phyloP scores from a whole-genome alignment of 2,113 vertebrate genomes.

The Rhipidura dahli region DNA sequence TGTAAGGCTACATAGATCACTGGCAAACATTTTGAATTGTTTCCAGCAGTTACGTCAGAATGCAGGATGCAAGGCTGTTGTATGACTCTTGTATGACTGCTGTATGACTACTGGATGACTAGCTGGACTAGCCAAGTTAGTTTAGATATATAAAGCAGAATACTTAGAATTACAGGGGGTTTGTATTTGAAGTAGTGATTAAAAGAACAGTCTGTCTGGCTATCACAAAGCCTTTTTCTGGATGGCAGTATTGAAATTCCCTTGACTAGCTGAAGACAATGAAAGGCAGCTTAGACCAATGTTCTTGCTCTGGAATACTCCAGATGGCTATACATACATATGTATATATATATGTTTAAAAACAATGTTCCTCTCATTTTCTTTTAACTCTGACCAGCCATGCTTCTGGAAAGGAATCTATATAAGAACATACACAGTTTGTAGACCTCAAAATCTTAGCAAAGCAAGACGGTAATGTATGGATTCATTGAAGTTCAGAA shows the following conservation, averaged over 20 bases:
- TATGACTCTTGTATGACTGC: slow-evolving; percentile 7
- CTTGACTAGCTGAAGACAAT: neutral
- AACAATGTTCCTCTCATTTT: neutral
- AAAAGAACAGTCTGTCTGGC: neutral
- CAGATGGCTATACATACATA: neutral
- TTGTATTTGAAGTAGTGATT: neutral
- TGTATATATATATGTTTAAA: too few species aligned
- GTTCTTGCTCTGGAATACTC: neutral
- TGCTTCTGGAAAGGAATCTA: neutral
- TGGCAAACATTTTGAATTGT: neutral
- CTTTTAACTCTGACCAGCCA: neutral
- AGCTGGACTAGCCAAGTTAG: neutral
- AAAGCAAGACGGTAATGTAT: neutral
- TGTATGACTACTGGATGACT: neutral
- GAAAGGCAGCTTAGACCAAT: neutral
- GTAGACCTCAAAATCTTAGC: neutral
- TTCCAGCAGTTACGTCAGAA: slow-evolving; percentile 8
- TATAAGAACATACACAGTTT: neutral
- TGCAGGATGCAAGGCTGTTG: neutral
- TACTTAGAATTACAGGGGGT: neutral
- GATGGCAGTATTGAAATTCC: neutral
- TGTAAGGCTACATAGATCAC: slow-evolving; percentile 17
- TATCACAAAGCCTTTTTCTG: neutral
- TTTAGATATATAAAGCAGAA: neutral
- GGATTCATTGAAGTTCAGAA: neutral